These are phyloP conservation scores for Ormyrus labotus DNA, from an alignment of 2,888 invertebrate genomes.

Conservation along the genomic window DNA sequence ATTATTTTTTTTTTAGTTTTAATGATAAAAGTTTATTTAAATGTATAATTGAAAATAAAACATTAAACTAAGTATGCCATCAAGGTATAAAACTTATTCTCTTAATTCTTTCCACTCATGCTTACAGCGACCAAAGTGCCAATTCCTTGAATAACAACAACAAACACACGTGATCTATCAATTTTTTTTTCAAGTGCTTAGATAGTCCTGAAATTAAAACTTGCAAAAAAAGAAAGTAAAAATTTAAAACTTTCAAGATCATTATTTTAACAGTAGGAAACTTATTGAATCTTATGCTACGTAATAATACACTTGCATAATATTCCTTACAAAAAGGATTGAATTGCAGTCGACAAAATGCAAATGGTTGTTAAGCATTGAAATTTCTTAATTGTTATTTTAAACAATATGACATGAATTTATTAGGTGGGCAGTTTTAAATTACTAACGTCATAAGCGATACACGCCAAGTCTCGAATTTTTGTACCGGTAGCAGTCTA, in stretches of 20 bases:
- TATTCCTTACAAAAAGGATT: conserved; percentile 41
- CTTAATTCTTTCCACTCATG: conserved; percentile 33
- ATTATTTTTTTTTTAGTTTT: conserved; percentile 38
- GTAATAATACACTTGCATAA: conserved; percentile 35
- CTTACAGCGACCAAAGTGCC: conserved; percentile 54
- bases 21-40: conserved; percentile 22
- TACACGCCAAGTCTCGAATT: conserved; percentile 45
- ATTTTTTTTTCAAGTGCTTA: conserved; percentile 39
- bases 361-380: conserved; percentile 32
- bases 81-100: conserved; percentile 29
- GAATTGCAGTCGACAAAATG: conserved; percentile 44
- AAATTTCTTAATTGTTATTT: conserved; percentile 7
- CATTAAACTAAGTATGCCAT: conserved; percentile 18
- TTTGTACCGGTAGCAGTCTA: conserved; percentile 52
- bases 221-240: conserved; percentile 41
- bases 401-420: conserved; percentile 49
- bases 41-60: conserved; percentile 30
- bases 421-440: conserved; percentile 54
- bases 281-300: conserved; percentile 45
- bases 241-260: conserved; percentile 50
- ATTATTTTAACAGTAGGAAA: conserved; percentile 48
- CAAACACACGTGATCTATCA: conserved; percentile 49
- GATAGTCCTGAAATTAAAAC: conserved; percentile 43
- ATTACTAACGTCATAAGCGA: conserved; percentile 50
- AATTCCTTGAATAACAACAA: conserved; percentile 54